A percentile compares a stretch with the other conserved stretches of the same genome.
phyloP scores from a whole-genome alignment of 1,140 invertebrate species.

The Drusus annulatus region DNA sequence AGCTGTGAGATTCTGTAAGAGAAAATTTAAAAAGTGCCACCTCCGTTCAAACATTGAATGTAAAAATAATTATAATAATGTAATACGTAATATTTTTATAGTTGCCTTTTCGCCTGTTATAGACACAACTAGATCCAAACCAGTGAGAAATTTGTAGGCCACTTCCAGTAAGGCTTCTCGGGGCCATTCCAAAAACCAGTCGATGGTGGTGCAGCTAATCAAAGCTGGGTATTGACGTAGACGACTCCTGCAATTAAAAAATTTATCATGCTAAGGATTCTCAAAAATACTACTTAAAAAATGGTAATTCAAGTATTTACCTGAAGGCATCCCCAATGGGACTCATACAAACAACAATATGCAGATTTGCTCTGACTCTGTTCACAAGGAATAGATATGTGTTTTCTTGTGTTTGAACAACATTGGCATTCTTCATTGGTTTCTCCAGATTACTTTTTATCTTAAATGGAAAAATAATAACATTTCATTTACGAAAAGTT shows the following conservation, averaged over 20 bases:
- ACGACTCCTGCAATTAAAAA: constrained; percentile 73
- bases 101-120: constrained; percentile 74
- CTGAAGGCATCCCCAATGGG: constrained; percentile 84
- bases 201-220: constrained; percentile 89
- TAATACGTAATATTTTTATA: not conserved
- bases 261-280: too few relatives aligned
- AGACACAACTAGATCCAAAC: constrained; percentile 77
- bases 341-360: constrained; percentile 88
- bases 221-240: constrained; percentile 89
- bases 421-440: constrained; percentile 76
- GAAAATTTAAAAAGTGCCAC: not conserved
- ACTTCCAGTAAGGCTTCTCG: constrained; percentile 89
- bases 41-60: too few relatives aligned
- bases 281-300: not conserved
- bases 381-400: constrained; percentile 85
- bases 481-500: not conserved
- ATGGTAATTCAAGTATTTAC: constrained; percentile 52
- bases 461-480: constrained; percentile 65
- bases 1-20: not conserved
- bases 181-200: constrained; percentile 92
- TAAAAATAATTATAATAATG: too few relatives aligned
- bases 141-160: constrained; percentile 79
- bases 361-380: constrained; percentile 82
- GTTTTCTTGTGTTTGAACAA: constrained; percentile 77
- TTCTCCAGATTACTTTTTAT: constrained; percentile 80